phyloP scores from a whole-genome alignment of 2,113 vertebrate genomes.

The Hippopotamus amphibius region DNA sequence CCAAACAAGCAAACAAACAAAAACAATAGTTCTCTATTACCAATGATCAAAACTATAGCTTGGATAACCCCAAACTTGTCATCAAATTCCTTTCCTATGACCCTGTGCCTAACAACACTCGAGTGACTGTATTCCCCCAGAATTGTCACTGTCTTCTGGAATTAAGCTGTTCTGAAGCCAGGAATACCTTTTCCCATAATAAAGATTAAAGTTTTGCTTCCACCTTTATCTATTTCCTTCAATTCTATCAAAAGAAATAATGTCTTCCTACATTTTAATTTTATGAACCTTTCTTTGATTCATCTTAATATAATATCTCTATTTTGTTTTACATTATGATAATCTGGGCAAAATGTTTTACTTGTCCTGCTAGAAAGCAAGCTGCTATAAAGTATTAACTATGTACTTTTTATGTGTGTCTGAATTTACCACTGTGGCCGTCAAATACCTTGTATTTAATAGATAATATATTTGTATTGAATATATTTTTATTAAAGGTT shows the following conservation, averaged over 20 bases:
- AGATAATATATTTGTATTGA: neutral
- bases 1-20: neutral
- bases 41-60: neutral
- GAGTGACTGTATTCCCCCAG: neutral
- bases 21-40: neutral
- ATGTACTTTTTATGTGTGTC: neutral
- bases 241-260: neutral
- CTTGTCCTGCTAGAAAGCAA: neutral
- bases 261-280: neutral
- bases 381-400: neutral
- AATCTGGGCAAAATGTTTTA: neutral
- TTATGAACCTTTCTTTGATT: neutral
- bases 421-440: neutral
- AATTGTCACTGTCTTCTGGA: neutral
- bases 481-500: neutral
- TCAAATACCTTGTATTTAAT: neutral
- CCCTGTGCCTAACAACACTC: neutral
- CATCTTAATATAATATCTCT: neutral
- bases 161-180: neutral
- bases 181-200: neutral
- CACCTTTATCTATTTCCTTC: neutral
- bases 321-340: neutral
- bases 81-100: neutral
- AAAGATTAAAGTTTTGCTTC: neutral
- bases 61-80: neutral